Evolutionary conservation across 2,888 invertebrate genomes (phyloP), one percentile per base, ranked within the genome.

Genomic region (Xestia c-nigrum): DNA sequence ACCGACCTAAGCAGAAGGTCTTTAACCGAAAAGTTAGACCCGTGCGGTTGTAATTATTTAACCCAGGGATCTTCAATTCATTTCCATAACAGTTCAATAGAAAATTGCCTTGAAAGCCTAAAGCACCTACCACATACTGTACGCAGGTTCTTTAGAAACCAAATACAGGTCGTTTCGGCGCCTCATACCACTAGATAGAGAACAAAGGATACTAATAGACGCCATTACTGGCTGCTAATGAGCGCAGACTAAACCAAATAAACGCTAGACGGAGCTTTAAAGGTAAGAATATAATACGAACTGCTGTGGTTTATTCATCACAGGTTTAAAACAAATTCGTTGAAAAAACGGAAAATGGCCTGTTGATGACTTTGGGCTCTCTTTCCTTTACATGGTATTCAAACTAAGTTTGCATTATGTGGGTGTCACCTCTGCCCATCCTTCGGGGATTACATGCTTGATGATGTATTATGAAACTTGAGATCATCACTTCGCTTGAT

Each of bases 161-260:
- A 65, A 81, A 81, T n/a, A 59, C 21, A 24, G 21, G 16, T 64
- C n/a, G 43, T 80, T 73, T 64, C 19, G 47, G 40, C n/a, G 63
- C 9, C 31, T 63, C 47, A 1, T 63, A 65, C n/a, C 40, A 63
- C 47, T 64, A 43, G n/a, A 68, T 79, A 10, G 55, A 52, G 81
- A 76, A 81, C 67, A 75, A 82, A 81, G 76, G 63, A 67, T 38
- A 38, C 63, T 67, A 57, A 63, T 67, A 57, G 50, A 81, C 40
- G 63, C 40, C 21, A 57, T 79, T 81, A 81, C 40, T 75, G 61
- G 40, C 16, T 46, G n/a, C 65, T 78, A 81, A 78, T 81, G 81
- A 75, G 47, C 75, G 21, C 24, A 16, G 43, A 55, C 16, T 74
- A 16, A 63, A 43, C 40, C 31, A 43, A 78, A 67, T 81, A 75